phyloP scores from a whole-genome alignment of 2,113 vertebrate genomes.

The Myiozetetes cayanensis region DNA sequence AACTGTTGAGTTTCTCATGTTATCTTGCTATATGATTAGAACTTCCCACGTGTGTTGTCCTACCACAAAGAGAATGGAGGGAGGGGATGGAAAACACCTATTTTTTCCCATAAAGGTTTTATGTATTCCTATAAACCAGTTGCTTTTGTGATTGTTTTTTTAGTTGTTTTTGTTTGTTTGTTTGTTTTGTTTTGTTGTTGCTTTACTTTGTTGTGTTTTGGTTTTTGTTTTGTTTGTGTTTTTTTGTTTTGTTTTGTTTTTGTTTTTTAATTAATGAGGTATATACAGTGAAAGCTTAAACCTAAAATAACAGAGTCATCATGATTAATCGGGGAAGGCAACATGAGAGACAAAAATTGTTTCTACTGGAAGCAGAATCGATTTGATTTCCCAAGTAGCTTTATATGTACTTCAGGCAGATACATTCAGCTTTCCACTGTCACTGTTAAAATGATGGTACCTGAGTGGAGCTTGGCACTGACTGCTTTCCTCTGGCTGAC shows the following conservation, averaged over 20 bases:
- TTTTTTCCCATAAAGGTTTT: neutral
- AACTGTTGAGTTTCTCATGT: neutral
- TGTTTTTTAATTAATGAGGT: neutral
- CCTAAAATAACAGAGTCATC: neutral
- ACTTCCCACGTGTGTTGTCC: neutral
- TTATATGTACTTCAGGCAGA: neutral
- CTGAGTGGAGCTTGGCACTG: neutral
- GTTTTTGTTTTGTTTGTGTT: neutral
- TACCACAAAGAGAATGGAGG: neutral
- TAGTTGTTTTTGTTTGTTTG: neutral
- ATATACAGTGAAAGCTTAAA: neutral
- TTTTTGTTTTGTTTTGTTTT: neutral
- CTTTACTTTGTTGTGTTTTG: neutral
- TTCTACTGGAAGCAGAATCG: neutral
- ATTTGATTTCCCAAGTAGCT: neutral
- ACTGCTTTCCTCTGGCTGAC: conserved; percentile 30
- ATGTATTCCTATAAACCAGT: neutral
- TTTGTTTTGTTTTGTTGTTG: neutral
- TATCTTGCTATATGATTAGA: neutral
- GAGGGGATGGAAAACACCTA: neutral
- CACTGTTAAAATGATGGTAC: neutral
- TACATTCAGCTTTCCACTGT: neutral
- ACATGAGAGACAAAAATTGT: neutral
- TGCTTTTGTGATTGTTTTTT: too few species aligned
- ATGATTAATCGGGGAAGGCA: neutral